Evolutionary conservation across 2,797 vertebrate genomes (phyloP).

Genomic region (Dicrostonyx torquatus): DNA sequence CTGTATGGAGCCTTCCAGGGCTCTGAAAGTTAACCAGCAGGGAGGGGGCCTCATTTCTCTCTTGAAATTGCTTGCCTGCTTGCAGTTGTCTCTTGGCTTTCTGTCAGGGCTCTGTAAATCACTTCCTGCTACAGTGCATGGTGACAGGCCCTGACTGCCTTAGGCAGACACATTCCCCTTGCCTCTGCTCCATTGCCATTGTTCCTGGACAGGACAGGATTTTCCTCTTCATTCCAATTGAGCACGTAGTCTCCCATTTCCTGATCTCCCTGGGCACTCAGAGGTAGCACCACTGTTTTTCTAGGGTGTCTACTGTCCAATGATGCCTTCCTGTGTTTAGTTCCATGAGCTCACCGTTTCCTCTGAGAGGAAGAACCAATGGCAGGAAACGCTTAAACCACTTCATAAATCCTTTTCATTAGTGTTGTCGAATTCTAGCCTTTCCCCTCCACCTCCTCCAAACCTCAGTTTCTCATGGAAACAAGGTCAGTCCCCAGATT

Average conservation of each 20-base stretch:
- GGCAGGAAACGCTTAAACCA: neutral
- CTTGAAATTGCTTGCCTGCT: neutral
- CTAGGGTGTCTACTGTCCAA: neutral
- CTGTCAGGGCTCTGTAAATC: neutral
- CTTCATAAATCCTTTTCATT: neutral
- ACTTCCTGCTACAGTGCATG: neutral
- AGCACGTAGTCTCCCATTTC: neutral
- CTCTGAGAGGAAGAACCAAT: neutral
- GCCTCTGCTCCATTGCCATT: neutral
- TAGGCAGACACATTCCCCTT: fast-evolving
- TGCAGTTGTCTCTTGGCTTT: neutral
- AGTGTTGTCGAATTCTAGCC: neutral
- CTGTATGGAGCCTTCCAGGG: neutral
- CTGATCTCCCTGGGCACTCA: neutral
- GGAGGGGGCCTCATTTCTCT: neutral
- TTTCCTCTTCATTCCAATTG: neutral
- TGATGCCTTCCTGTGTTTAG: neutral
- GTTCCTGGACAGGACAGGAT: neutral
- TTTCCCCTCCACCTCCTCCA: too few relatives aligned
- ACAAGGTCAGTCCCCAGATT: neutral
- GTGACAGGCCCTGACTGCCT: neutral
- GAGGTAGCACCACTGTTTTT: neutral
- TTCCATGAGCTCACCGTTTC: neutral
- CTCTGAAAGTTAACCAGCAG: neutral
- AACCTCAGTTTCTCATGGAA: neutral